Conservation (phyloP, 2,113 vertebrate species). For the Pelvicachromis taeniatus region DNA sequence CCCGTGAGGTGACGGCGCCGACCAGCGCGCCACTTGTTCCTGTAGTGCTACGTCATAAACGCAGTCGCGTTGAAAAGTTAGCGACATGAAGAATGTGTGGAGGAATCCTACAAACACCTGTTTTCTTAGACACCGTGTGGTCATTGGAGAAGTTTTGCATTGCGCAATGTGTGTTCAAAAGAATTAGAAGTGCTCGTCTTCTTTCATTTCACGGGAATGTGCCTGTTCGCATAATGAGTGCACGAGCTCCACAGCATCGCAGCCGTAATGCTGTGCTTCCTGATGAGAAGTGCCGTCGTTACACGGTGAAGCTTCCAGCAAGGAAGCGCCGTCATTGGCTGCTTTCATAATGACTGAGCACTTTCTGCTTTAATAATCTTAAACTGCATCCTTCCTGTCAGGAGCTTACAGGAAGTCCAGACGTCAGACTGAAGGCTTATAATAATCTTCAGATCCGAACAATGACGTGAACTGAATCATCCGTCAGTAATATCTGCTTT, state of each 20-base stretch:
- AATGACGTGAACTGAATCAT: background rate
- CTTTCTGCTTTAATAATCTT: background rate
- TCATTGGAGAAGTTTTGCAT: background rate
- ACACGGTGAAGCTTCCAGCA: background rate
- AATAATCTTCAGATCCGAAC: background rate
- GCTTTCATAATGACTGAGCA: background rate
- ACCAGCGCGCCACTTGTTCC: fast-evolving
- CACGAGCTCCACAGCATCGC: background rate
- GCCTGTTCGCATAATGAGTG: fast-evolving
- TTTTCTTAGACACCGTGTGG: background rate
- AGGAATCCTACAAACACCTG: background rate
- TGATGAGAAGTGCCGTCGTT: background rate
- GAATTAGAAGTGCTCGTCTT: fast-evolving
- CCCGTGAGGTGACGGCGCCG: too few species aligned
- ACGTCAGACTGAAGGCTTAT: background rate
- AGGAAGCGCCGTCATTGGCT: background rate
- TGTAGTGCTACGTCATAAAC: background rate
- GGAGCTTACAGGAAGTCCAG: background rate
- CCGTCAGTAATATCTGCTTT: too few species aligned
- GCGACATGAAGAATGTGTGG: background rate
- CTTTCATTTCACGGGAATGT: background rate
- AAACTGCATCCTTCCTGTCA: background rate
- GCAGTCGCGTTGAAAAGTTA: too few species aligned
- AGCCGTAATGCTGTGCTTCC: background rate
- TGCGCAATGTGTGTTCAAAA: background rate